Percentiles rank a stretch among this genome's conserved stretches.
phyloP scores from a whole-genome alignment of 2,113 vertebrate genomes.

The Protomyctophum bolini region DNA sequence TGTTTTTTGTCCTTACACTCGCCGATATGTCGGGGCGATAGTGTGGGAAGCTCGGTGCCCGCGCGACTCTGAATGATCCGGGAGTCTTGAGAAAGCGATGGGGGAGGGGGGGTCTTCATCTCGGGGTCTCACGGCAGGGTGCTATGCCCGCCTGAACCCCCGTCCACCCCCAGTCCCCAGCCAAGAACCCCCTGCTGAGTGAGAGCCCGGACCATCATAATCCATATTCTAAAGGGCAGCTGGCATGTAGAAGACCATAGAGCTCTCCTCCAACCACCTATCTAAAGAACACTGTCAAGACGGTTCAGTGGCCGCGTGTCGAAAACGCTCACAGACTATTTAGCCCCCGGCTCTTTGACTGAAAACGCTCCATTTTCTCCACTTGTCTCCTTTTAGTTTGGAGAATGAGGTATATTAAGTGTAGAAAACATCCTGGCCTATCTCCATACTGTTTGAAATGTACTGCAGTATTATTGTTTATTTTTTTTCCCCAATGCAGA shows the following conservation, averaged over 20 bases:
- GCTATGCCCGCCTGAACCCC: slow-evolving; percentile 51
- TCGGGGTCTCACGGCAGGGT: slow-evolving; percentile 70
- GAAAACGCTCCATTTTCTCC: neutral
- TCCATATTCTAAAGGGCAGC: slow-evolving; percentile 80
- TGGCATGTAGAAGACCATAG: slow-evolving; percentile 71
- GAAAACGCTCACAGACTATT: slow-evolving; percentile 64
- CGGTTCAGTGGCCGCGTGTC: slow-evolving; percentile 62
- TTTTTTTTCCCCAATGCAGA: slow-evolving; percentile 39
- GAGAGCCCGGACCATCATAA: slow-evolving; percentile 66
- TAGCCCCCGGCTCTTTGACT: slow-evolving; percentile 10
- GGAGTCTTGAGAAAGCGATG: slow-evolving; percentile 53
- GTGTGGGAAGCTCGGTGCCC: slow-evolving; percentile 58
- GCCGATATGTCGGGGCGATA: slow-evolving; percentile 45
- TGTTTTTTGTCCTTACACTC: slow-evolving; percentile 54
- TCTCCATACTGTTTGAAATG: slow-evolving; percentile 68
- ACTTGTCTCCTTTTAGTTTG: slow-evolving; percentile 28
- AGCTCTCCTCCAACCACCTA: slow-evolving; percentile 52
- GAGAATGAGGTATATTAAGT: slow-evolving; percentile 64
- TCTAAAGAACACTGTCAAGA: slow-evolving; percentile 38
- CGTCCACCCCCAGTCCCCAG: slow-evolving; percentile 35
- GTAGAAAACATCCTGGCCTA: slow-evolving; percentile 51
- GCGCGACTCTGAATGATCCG: slow-evolving; percentile 57
- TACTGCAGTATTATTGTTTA: slow-evolving; percentile 36
- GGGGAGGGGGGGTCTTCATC: slow-evolving; percentile 60
- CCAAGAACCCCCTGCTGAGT: slow-evolving; percentile 60